phyloP scores from a whole-genome alignment of 2,113 vertebrate species.

The Hydropotes inermis region DNA sequence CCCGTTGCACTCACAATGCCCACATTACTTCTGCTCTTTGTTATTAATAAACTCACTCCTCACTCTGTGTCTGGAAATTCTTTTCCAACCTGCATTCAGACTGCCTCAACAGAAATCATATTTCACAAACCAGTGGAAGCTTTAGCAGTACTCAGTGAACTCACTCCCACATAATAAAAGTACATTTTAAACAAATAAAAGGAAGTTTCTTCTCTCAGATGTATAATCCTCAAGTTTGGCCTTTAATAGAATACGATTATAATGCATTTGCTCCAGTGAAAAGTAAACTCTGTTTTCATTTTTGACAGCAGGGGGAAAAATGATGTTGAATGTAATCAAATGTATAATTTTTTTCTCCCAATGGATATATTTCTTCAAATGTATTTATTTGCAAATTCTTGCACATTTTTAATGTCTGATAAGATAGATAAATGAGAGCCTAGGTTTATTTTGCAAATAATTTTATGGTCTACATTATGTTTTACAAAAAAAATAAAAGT shows the following conservation, averaged over 20 bases:
- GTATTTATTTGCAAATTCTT: background rate
- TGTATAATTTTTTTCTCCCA: slow-evolving; percentile 24
- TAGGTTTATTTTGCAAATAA: slow-evolving; percentile 48
- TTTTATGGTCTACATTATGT: slow-evolving; percentile 20
- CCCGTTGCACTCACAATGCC: background rate
- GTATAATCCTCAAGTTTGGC: slow-evolving; percentile 28
- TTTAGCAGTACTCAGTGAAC: background rate
- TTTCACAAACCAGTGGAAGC: background rate
- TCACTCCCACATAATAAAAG: background rate
- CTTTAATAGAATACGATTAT: slow-evolving; percentile 29
- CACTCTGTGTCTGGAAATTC: background rate
- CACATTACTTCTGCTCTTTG: background rate
- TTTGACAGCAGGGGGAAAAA: slow-evolving; percentile 29
- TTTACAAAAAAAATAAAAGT: slow-evolving; percentile 32
- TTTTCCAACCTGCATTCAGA: background rate
- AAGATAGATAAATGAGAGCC: slow-evolving; percentile 51
- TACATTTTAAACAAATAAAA: background rate
- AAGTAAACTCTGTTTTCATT: slow-evolving; percentile 43
- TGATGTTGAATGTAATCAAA: background rate
- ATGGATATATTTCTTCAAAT: background rate
- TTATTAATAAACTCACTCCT: background rate
- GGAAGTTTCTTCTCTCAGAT: background rate
- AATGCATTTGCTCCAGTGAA: slow-evolving; percentile 49
- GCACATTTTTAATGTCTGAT: slow-evolving; percentile 45
- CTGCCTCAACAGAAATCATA: background rate